Evolutionary conservation across 2,797 vertebrate genomes (phyloP).

Genomic region (Phataginus tricuspis): DNA sequence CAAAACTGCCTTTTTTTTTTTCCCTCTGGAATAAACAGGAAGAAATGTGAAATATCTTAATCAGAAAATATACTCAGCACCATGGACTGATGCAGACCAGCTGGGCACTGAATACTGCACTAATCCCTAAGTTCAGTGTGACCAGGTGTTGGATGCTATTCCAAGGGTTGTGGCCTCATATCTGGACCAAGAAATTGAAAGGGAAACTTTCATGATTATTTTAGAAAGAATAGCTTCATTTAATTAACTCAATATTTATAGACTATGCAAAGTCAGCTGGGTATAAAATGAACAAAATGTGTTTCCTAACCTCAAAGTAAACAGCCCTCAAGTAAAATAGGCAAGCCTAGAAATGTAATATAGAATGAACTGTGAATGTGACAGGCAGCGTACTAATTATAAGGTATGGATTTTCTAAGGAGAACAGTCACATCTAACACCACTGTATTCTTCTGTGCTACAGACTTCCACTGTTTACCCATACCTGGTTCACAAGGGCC

Average conservation of each 20-base stretch:
- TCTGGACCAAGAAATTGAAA: background rate
- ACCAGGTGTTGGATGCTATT: background rate
- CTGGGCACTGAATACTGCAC: background rate
- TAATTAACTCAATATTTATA: background rate
- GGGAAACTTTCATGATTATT: background rate
- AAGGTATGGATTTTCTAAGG: background rate
- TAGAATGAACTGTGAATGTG: background rate
- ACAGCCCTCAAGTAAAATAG: background rate
- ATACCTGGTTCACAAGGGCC: background rate
- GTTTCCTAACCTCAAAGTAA: background rate
- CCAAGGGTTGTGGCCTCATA: background rate
- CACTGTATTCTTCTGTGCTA: background rate
- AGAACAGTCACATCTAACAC: background rate
- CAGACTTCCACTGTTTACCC: background rate
- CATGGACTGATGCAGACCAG: background rate
- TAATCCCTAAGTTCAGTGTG: background rate
- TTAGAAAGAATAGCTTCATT: background rate
- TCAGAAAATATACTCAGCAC: background rate
- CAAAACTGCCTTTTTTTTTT: background rate
- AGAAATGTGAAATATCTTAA: background rate
- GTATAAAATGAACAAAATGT: slow-evolving; percentile 17
- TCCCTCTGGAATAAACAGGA: background rate
- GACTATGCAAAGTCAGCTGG: background rate
- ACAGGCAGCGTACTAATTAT: background rate
- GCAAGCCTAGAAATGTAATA: background rate